A percentile compares a stretch with the other conserved stretches of the same genome.
phyloP scores from a whole-genome alignment of 2,888 invertebrate species.

The Nipponacmea schrenckii region DNA sequence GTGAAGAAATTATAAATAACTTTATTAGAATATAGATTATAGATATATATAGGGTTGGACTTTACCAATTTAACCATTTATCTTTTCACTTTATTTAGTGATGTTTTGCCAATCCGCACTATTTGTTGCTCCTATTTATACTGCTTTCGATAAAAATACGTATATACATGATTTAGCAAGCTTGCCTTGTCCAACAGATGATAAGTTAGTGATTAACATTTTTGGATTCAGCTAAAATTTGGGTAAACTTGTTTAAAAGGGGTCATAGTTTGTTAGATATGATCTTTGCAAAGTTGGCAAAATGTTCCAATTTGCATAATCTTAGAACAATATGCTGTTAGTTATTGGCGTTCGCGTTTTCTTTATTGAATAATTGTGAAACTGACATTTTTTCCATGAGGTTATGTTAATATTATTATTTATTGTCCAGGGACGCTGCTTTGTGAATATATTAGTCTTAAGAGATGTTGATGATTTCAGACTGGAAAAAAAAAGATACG shows the following conservation, averaged over 20 bases:
- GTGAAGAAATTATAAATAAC: no score
- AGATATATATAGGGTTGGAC: no score
- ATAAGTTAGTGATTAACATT: no score
- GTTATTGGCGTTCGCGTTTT: neutral
- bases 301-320: neutral
- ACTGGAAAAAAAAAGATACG: no score
- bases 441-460: no score
- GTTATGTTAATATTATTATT: neutral
- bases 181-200: constrained; percentile 13
- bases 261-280: neutral
- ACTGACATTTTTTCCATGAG: neutral
- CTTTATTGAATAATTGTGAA: neutral
- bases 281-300: neutral
- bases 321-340: neutral
- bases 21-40: no score
- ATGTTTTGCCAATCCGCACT: constrained; percentile 14
- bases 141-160: constrained; percentile 18
- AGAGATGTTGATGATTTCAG: no score
- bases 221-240: constrained; percentile 11
- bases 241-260: neutral
- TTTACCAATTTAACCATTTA: constrained; percentile 16
- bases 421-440: neutral
- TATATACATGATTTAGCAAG: constrained; percentile 11
- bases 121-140: constrained; percentile 6
- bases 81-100: constrained; percentile 12